A percentile compares a stretch with the other conserved stretches of the same genome.
These are phyloP conservation scores for Automeris io DNA, from an alignment of 2,888 invertebrate species.

Conservation along the genomic window DNA sequence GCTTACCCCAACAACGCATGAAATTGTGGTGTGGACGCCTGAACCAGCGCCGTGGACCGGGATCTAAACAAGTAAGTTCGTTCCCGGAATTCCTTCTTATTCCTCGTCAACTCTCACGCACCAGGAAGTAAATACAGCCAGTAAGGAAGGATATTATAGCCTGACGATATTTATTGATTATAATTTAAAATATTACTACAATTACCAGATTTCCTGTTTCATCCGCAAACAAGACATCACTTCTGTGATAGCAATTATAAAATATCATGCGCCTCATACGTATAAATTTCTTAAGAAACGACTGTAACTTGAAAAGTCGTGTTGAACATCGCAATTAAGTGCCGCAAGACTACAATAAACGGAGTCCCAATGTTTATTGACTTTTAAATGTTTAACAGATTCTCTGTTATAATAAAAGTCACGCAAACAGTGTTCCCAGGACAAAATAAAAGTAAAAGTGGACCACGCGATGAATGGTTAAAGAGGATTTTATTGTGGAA, in stretches of 20 bases:
- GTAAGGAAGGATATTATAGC: no score
- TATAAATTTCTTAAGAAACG: constrained; percentile 6
- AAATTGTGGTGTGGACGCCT: no score
- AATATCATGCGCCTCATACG: not conserved
- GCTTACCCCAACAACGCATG: no score
- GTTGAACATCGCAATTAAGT: constrained; percentile 3
- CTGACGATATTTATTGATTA: no score
- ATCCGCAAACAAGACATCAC: not conserved
- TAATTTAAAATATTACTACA: no score
- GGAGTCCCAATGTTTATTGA: constrained; percentile 13
- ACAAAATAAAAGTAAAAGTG: constrained; percentile 36
- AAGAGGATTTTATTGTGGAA: constrained; percentile 40
- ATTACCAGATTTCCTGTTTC: no score
- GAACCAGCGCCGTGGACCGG: no score
- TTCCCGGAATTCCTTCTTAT: no score
- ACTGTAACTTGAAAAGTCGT: not conserved
- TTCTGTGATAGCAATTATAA: constrained; percentile 1
- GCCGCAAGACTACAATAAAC: constrained; percentile 4
- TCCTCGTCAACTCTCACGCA: no score
- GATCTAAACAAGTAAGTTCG: no score
- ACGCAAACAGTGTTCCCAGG: constrained; percentile 33
- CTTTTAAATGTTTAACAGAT: constrained; percentile 19
- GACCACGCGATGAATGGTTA: constrained; percentile 32
- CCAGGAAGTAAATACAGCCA: no score
- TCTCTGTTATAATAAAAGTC: constrained; percentile 39